Percentiles rank a stretch among this genome's conserved stretches.
These are phyloP conservation scores for Sialia sialis DNA, from an alignment of 2,113 vertebrate species.

Conservation along the genomic window DNA sequence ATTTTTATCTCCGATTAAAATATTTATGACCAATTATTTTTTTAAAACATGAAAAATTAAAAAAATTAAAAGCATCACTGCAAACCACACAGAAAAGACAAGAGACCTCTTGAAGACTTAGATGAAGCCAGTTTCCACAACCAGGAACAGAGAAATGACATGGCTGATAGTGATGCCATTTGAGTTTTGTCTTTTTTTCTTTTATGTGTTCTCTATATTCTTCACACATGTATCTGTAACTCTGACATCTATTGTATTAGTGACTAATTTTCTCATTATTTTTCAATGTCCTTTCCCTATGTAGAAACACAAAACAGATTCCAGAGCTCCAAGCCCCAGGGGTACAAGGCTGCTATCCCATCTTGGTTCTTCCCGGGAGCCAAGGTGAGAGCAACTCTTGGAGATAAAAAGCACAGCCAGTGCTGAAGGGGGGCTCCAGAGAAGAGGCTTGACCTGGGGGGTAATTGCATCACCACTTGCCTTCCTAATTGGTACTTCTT, in stretches of 20 bases:
- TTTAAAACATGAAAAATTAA: not conserved
- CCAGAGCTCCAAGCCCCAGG: not conserved
- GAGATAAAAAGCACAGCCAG: not conserved
- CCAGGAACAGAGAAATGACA: not conserved
- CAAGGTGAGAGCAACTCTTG: not conserved
- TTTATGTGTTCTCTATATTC: not conserved
- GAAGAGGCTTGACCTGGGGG: no score
- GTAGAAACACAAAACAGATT: not conserved
- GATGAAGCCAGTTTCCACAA: not conserved
- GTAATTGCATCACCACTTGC: not conserved
- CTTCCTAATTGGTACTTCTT: not conserved
- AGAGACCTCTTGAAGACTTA: not conserved
- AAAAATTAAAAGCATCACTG: not conserved
- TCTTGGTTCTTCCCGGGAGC: no score
- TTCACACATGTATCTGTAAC: not conserved
- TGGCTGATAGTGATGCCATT: not conserved
- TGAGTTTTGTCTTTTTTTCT: not conserved
- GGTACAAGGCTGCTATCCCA: not conserved
- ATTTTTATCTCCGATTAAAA: not conserved
- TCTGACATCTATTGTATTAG: not conserved
- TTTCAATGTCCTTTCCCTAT: not conserved
- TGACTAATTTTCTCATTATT: no score
- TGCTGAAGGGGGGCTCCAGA: not conserved
- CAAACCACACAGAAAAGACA: not conserved
- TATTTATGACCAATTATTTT: not conserved